Evolutionary conservation across 92 coral and sea anemone genomes (phyloP), one percentile per base, ranked within the genome.

Genomic region (Palythoa caribaeorum): DNA sequence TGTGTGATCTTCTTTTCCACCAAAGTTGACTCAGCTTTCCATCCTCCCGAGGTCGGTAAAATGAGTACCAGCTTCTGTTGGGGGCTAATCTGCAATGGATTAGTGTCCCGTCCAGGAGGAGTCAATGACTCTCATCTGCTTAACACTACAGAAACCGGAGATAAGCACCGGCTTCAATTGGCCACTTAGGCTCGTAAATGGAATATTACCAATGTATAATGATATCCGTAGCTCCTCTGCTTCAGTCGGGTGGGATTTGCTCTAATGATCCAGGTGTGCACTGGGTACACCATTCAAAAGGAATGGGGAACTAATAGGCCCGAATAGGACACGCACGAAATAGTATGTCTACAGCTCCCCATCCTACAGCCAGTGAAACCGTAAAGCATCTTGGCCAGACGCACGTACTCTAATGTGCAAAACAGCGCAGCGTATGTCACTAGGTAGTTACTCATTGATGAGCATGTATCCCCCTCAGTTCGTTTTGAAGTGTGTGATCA

Each of bases 361-460:
- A 11, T 37, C 3, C 14, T 77, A 84, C 14, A 65, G 69, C 90
- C 90, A 87, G 50, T 57, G 84, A 66, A 87, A 87, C 35, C 1
- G 20, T 19, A 63, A 63, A 19, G 35, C 71, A 16, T 65, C 35
- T 16, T 8, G 70, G 19, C 14, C 19, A 63, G 28, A 5, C 9
- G 39, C 89, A n/a, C 52, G 51, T 10, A 76, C 55, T 12, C 77
- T 52, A 28, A 87, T 21, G n/a, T 77, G 89, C 39, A 87, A 54
- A 38, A 86, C 73, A 11, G 89, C 89, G 16, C 74, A 40, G 36
- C 54, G 53, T 28, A 86, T 74, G 35, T 86, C 89, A 86, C 89
- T 55, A 2, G 60, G 14, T n/a, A 87, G 40, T 14, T 3, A 69
- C 59, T 14, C 84, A 5, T 66, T 75, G 65, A 4, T 69, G 77